Evolutionary conservation across 1,140 invertebrate species (phyloP), one percentile per base, ranked within the genome.

Genomic region (Hestina assimilis): DNA sequence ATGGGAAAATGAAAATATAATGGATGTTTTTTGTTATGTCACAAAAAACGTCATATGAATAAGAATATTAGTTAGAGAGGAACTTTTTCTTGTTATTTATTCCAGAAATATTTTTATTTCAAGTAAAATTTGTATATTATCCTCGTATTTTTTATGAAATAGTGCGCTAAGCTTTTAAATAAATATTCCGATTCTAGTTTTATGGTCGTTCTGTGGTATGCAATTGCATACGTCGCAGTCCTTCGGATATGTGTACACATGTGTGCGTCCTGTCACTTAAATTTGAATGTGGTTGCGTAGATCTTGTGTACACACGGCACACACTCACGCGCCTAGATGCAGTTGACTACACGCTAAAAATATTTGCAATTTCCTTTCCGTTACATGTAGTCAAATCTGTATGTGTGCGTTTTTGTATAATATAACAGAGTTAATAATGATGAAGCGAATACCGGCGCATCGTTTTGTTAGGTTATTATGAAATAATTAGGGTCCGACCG

Each of bases 331-430:
- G 48, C 59, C 55, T 72, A 74, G 68, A 57, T 66, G 66, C 63
- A 68, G 67, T 68, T 63, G 59, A 55, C 61, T 62, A 60, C 58
- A 65, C 59, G 63, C 67, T 78, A 71, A 78, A 80, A 75, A 78
- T 79, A 72, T 77, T 71, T 69, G 64, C 66, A 75, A 75, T 79
- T 82, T 80, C 75, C 75, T 77, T 74, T 79, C 61, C 35, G 59
- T 61, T 65, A 41, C 48, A 59, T 66, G 56, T 51, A 59, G 7
- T 41, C 61, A 46, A 56, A 26, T 19, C 15, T 62, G 41, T 15
- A 41, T 51, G 24, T 50, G 42, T 55, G 41, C 24, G 28, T 59
- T 61, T n/a, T 42, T 47, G 50, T 55, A 52, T 52, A 62, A 42
- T 48, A 26, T 33, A 51, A 46, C 43, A 52, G 33, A 6, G 33